These are phyloP conservation scores for Psettodes erumei DNA, from an alignment of 2,113 vertebrate genomes.

Conservation along the genomic window DNA sequence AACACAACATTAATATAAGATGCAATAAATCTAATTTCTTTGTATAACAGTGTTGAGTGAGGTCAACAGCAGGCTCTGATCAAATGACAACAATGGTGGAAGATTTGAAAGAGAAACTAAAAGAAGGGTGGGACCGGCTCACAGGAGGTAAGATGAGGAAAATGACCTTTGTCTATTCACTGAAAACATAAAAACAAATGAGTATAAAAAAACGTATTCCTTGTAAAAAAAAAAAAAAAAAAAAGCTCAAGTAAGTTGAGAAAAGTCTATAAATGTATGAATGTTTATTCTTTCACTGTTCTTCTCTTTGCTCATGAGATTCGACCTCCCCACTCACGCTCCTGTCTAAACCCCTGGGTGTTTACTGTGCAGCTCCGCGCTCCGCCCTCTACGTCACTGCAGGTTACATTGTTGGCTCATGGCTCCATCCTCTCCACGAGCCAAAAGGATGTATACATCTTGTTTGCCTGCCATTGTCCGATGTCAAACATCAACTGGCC, in stretches of 20 bases:
- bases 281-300: no score
- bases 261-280: not conserved
- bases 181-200: no score
- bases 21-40: no score
- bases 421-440: conserved; percentile 19
- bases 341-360: not conserved
- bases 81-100: not conserved
- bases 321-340: not conserved
- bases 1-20: no score
- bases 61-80: not conserved
- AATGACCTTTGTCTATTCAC: no score
- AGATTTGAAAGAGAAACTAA: no score
- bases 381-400: not conserved
- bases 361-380: not conserved
- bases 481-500: conserved; percentile 20
- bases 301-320: no score
- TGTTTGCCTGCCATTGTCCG: conserved; percentile 55
- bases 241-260: no score
- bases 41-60: not conserved
- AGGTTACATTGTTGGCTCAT: conserved; percentile 13
- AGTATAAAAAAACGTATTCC: no score
- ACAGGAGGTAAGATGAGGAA: no score
- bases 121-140: no score
- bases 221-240: no score
- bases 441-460: conserved; percentile 55